Conservation (phyloP, 2,888 invertebrate species). For the Euplagia quadripunctaria region DNA sequence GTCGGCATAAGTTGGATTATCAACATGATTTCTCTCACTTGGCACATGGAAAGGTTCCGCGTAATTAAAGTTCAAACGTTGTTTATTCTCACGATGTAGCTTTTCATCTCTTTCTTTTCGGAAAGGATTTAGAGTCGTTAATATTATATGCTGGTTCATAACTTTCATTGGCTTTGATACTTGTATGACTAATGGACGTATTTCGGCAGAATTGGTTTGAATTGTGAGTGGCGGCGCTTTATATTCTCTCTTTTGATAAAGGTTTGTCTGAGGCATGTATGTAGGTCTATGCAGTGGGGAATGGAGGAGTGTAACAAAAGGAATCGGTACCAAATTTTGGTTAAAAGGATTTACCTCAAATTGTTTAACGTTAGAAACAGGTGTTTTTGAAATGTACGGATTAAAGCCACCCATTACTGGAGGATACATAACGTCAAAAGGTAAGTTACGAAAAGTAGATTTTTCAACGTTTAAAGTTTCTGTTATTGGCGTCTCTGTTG, state of each 20-base stretch:
- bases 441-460: background rate
- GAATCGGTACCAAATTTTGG: conserved; percentile 4
- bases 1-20: conserved; percentile 19
- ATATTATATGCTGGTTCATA: conserved; percentile 71
- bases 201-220: conserved; percentile 74
- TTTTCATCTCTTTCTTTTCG: conserved; percentile 21
- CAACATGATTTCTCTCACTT: conserved; percentile 19
- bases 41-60: background rate
- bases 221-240: conserved; percentile 60
- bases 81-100: conserved; percentile 19
- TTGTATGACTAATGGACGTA: conserved; percentile 71
- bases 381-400: conserved; percentile 22
- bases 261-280: conserved; percentile 16
- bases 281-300: background rate
- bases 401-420: conserved; percentile 19
- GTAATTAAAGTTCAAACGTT: conserved; percentile 22
- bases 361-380: conserved; percentile 1
- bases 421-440: background rate
- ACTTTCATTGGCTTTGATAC: conserved; percentile 59
- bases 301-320: conserved; percentile 1
- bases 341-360: conserved; percentile 10
- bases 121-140: conserved; percentile 56
- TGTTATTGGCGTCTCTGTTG: conserved; percentile 16
- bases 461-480: background rate
- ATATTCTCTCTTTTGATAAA: conserved; percentile 11